These are phyloP conservation scores for Drosophila paranaensis DNA, from an alignment of 2,888 invertebrate species.

Conservation along the genomic window DNA sequence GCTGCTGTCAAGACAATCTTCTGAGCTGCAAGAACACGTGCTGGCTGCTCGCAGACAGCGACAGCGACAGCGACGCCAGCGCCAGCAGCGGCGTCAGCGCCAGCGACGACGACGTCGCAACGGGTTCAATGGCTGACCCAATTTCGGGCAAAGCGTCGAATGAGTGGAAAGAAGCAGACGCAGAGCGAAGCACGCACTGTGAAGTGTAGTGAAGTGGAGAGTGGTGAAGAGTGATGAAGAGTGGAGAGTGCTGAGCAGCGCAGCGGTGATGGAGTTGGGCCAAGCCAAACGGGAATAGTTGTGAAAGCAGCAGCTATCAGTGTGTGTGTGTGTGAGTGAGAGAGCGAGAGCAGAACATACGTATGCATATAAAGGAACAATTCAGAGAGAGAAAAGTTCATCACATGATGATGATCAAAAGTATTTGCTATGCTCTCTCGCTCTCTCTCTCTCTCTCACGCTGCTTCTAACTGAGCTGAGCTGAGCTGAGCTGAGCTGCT, in stretches of 20 bases:
- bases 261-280: conserved; percentile 25
- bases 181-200: conserved; percentile 58
- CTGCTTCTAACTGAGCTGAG: conserved; percentile 31
- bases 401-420: conserved; percentile 44
- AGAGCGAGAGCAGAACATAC: conserved; percentile 32
- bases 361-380: conserved; percentile 24
- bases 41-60: conserved; percentile 29
- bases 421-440: conserved; percentile 9
- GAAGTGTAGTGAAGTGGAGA: conserved; percentile 41
- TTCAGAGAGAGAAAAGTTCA: conserved; percentile 34
- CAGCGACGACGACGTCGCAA: conserved; percentile 67
- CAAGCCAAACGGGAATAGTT: conserved; percentile 64
- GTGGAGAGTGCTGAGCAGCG: neutral
- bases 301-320: conserved; percentile 58
- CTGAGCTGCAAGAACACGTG: conserved; percentile 54
- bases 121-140: conserved; percentile 85
- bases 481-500: conserved; percentile 28
- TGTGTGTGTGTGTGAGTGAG: neutral
- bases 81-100: conserved; percentile 16
- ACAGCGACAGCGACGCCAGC: conserved; percentile 19
- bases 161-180: conserved; percentile 56
- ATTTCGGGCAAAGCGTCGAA: conserved; percentile 74
- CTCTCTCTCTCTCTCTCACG: conserved; percentile 19
- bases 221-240: conserved; percentile 16
- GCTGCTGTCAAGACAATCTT: conserved; percentile 32